Percentiles rank a stretch among this genome's conserved stretches.
phyloP scores from a whole-genome alignment of 2,888 invertebrate genomes.

The Coremacera marginata region DNA sequence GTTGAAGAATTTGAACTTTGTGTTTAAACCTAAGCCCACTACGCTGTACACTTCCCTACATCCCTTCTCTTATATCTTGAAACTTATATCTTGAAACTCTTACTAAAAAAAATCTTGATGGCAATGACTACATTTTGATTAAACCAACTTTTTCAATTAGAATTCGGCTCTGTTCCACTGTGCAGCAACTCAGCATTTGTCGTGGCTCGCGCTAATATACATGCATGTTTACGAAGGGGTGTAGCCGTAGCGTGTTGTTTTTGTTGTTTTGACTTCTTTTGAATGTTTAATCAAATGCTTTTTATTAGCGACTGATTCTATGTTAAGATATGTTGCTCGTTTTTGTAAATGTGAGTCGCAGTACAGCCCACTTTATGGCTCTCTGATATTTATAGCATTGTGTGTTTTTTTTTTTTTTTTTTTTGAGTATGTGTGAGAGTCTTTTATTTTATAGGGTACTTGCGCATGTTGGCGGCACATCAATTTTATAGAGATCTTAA shows the following conservation, averaged over 20 bases:
- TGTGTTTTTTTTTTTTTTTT: neutral
- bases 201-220: neutral
- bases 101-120: too few relatives aligned
- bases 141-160: neutral
- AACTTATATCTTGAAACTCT: too few relatives aligned
- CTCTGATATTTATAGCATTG: neutral
- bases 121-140: too few relatives aligned
- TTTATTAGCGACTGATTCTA: conserved; percentile 30
- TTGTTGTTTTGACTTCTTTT: neutral
- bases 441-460: neutral
- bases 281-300: neutral
- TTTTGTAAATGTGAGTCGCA: neutral
- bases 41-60: too few relatives aligned
- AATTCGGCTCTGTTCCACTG: neutral
- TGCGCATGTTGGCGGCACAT: neutral
- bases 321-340: conserved; percentile 29
- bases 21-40: too few relatives aligned
- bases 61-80: too few relatives aligned
- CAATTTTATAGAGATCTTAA: neutral
- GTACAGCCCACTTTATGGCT: conserved; percentile 25
- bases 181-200: neutral
- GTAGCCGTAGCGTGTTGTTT: conserved; percentile 9
- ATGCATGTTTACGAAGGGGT: neutral
- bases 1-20: too few relatives aligned
- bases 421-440: neutral